Evolutionary conservation across 2,113 vertebrate species (phyloP).

Genomic region (Gallinago jamesoni): DNA sequence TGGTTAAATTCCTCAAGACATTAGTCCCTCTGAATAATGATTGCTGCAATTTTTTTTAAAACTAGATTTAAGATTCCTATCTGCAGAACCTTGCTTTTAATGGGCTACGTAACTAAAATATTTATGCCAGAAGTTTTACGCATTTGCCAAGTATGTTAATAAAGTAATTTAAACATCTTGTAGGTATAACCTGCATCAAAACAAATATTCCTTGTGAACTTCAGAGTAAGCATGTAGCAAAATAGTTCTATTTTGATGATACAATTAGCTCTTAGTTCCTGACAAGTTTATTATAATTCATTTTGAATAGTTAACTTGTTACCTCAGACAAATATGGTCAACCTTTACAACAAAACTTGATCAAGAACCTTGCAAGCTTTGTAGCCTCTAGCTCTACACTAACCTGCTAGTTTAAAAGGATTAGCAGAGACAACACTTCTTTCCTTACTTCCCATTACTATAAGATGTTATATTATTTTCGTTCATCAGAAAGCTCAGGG

Average conservation of each 20-base stretch:
- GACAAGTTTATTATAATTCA: neutral
- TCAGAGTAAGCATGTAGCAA: neutral
- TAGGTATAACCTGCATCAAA: neutral
- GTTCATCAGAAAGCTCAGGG: neutral
- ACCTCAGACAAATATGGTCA: neutral
- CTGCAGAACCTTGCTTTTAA: neutral
- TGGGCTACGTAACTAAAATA: neutral
- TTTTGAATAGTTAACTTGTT: neutral
- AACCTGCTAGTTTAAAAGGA: neutral
- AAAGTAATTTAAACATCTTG: neutral
- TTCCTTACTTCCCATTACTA: neutral
- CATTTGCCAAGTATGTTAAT: neutral
- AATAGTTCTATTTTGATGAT: neutral
- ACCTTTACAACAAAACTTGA: neutral
- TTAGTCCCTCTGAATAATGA: neutral
- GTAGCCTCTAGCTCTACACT: neutral
- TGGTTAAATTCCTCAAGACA: neutral
- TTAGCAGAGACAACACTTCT: neutral
- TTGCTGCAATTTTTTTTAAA: neutral
- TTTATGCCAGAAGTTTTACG: neutral
- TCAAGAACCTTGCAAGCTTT: neutral
- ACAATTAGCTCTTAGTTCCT: neutral
- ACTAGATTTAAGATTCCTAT: neutral
- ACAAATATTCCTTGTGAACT: neutral
- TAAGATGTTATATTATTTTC: neutral